phyloP scores from a whole-genome alignment of 2,797 vertebrate genomes.

The Esox lucius region DNA sequence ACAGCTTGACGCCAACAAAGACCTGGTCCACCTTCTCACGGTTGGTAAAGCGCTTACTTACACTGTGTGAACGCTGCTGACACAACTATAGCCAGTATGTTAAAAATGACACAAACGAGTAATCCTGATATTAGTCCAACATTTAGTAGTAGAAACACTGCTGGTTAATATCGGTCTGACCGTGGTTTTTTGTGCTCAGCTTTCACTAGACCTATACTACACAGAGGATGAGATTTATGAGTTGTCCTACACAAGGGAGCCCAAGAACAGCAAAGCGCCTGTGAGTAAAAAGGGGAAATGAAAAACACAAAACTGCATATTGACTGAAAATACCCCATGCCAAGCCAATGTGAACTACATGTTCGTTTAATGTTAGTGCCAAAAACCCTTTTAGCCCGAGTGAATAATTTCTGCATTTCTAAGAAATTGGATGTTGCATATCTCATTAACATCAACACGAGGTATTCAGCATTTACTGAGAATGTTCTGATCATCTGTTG shows the following conservation, averaged over 20 bases:
- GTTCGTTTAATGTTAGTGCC: background rate
- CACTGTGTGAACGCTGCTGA: background rate
- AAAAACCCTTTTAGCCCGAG: background rate
- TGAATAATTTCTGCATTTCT: background rate
- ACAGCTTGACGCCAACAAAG: slow-evolving; percentile 90
- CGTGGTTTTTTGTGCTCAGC: slow-evolving; percentile 62
- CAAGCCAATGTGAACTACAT: background rate
- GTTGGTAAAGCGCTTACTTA: slow-evolving; percentile 64
- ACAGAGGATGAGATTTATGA: slow-evolving; percentile 96
- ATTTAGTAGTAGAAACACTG: background rate
- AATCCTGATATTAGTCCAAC: background rate
- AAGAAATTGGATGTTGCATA: background rate
- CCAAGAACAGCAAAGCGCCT: slow-evolving; percentile 86
- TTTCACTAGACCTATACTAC: slow-evolving; percentile 95
- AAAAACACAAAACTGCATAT: background rate
- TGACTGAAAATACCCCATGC: background rate
- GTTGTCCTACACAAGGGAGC: slow-evolving; percentile 92
- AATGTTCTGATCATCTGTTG: slow-evolving; percentile 32
- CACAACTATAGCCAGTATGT: background rate
- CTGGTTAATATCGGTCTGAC: background rate
- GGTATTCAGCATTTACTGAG: background rate
- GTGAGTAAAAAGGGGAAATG: slow-evolving; percentile 70
- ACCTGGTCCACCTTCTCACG: slow-evolving; percentile 92
- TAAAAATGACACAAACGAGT: background rate
- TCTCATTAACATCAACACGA: background rate